These are phyloP conservation scores for Takifugu ocellatus DNA, from an alignment of 2,797 vertebrate genomes.

Conservation along the genomic window DNA sequence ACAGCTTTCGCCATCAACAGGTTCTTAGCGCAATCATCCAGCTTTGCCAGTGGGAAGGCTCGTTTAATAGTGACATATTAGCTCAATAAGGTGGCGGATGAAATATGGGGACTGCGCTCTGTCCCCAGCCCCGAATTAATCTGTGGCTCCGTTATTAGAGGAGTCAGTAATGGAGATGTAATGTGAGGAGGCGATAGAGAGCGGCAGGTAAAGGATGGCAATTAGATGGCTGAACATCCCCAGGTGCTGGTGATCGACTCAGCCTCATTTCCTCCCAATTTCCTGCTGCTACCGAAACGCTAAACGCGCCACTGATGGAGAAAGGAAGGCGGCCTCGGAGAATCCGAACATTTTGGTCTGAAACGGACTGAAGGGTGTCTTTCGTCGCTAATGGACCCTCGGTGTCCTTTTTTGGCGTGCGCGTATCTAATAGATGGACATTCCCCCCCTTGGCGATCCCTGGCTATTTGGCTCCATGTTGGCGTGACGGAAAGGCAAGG, in stretches of 20 bases:
- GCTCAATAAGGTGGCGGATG: conserved; percentile 19
- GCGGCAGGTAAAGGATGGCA: conserved; percentile 12
- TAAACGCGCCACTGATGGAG: conserved; percentile 46
- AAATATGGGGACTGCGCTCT: background rate
- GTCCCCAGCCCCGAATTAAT: conserved; percentile 23
- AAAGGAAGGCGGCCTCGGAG: conserved; percentile 3
- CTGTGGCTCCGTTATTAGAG: conserved; percentile 29
- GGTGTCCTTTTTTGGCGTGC: background rate
- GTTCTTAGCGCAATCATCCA: background rate
- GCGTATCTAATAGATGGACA: conserved; percentile 22
- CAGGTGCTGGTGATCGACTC: conserved; percentile 31
- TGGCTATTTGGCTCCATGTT: conserved; percentile 45
- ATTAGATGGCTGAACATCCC: conserved; percentile 2
- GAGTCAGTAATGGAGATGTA: conserved; percentile 22
- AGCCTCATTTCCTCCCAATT: conserved; percentile 49
- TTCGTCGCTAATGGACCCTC: conserved; percentile 52
- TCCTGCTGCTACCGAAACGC: background rate
- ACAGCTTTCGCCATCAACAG: conserved; percentile 12
- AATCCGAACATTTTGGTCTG: conserved; percentile 41
- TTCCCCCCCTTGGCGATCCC: conserved; percentile 26
- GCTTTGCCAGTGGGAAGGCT: conserved; percentile 2
- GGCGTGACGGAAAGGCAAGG: conserved; percentile 21
- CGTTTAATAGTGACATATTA: conserved; percentile 29
- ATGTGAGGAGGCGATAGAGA: conserved; percentile 18
- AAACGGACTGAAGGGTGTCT: conserved; percentile 39